A percentile compares a stretch with the other conserved stretches of the same genome.
These are phyloP conservation scores for Lasioglossum albipes DNA, from an alignment of 1,140 invertebrate species.

Conservation along the genomic window DNA sequence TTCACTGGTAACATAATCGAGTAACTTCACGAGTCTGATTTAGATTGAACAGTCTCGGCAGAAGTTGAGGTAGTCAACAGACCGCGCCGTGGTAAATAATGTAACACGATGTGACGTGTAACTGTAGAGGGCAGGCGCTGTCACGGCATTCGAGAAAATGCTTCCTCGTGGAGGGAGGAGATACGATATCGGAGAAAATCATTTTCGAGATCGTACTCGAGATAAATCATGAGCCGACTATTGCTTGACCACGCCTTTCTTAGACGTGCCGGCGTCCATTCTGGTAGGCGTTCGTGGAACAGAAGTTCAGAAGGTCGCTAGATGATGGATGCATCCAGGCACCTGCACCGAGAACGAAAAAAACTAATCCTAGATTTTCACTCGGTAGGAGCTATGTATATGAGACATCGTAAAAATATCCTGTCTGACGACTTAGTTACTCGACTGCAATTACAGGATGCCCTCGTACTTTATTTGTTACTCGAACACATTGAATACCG, in stretches of 20 bases:
- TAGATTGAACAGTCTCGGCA: neutral
- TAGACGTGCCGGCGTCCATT: slow-evolving; percentile 67
- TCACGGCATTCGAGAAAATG: slow-evolving; percentile 24
- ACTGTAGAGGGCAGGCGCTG: slow-evolving; percentile 12
- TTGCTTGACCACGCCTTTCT: slow-evolving; percentile 65
- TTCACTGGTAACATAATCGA: no score
- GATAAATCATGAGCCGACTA: slow-evolving; percentile 56
- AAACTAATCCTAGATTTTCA: neutral
- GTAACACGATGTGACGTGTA: slow-evolving; percentile 2
- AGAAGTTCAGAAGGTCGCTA: slow-evolving; percentile 52
- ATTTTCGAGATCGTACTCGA: slow-evolving; percentile 59
- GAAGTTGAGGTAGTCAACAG: neutral
- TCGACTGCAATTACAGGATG: no score
- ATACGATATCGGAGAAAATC: slow-evolving; percentile 58
- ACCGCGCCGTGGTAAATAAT: neutral
- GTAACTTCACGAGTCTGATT: no score
- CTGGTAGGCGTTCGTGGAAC: slow-evolving; percentile 45
- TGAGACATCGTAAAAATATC: no score
- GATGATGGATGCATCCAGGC: slow-evolving; percentile 47
- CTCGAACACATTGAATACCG: no score
- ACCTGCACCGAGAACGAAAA: slow-evolving; percentile 24
- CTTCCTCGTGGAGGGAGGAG: slow-evolving; percentile 38
- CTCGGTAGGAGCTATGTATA: neutral
- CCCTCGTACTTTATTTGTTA: no score
- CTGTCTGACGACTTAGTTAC: no score